Evolutionary conservation across 92 coral and sea anemone species (phyloP).

Genomic region (Heliopora coerulea): DNA sequence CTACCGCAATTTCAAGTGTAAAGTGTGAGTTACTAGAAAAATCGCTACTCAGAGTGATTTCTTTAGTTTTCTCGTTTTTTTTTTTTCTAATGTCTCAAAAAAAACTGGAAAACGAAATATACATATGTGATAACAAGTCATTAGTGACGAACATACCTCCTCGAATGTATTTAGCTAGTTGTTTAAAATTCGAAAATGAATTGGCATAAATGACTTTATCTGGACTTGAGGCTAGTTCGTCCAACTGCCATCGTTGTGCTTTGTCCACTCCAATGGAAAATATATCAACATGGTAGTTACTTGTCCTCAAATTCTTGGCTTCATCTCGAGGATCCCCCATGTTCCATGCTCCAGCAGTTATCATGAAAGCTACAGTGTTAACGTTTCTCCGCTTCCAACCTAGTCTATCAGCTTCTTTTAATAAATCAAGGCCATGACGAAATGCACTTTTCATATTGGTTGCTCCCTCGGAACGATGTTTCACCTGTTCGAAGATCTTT

Average conservation of each 20-base stretch:
- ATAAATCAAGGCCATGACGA: slow-evolving; percentile 27
- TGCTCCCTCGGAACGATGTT: slow-evolving; percentile 56
- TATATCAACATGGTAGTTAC: slow-evolving; percentile 57
- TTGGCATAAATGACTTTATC: slow-evolving; percentile 67
- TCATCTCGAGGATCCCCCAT: slow-evolving; percentile 58
- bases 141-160: slow-evolving; percentile 69
- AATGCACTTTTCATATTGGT: slow-evolving; percentile 83
- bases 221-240: slow-evolving; percentile 59
- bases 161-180: slow-evolving; percentile 78
- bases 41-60: no score
- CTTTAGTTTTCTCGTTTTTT: no score
- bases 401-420: slow-evolving; percentile 53
- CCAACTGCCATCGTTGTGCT: slow-evolving; percentile 60
- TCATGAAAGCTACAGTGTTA: slow-evolving; percentile 86
- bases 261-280: slow-evolving; percentile 84
- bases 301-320: slow-evolving; percentile 54
- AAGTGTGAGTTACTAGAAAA: no score
- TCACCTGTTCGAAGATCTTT: slow-evolving; percentile 63
- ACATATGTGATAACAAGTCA: no score
- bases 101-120: no score
- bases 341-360: slow-evolving; percentile 94
- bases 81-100: no score
- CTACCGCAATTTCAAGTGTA: no score
- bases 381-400: slow-evolving; percentile 61
- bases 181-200: slow-evolving; percentile 61